Base-by-base conservation (phyloP, 2,113 vertebrate genomes). In the Andinoacara biseriatus region DNA sequence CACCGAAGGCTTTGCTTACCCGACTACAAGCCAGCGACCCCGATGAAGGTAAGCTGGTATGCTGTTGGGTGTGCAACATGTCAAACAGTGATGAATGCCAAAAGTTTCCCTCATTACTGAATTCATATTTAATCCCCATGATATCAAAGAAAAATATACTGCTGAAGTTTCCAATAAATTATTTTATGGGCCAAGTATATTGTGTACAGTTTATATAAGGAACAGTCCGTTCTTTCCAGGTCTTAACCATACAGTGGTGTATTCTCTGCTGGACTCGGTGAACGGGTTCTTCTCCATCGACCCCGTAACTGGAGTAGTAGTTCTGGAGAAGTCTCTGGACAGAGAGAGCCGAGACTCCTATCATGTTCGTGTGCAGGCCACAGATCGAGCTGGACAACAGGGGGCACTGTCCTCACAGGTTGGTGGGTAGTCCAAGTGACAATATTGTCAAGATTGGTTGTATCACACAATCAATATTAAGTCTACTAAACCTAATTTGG, bases 21-120 rank as follows among this genome's bases (percentile, higher is more conserved):
- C 96, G 97, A 38, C 95, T 99, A 58, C 97, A 97, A 87, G 98
- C 98, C 56, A 94, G 91, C 4, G 98, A 99, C 94, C 96, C 97
- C 1, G 98, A 99, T 72, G 92, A 97, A 5, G 97, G 98, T 99
- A 81, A 95, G 96, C 92, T 10, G 26, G 1, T 33, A 4, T 7
- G 5, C 17, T 20, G 60, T 20, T 65, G 24, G 43, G 54, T 67
- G n/a, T 35, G 9, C 57, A 58, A 65, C 5, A 76, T 26, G 15
- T 40, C 18, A 56, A 46, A 46, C 31, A 11, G 59, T 1, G 57
- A 54, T 43, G 24, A 77, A 5, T 20, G 29, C 26, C 24, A 15
- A 67, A 59, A 22, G 5, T 81, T 72, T 80, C 9, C 52, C 29
- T 10, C 4, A 40, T 24, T 15, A 10, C 13, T 22, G 10, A 29